Base-by-base conservation (phyloP, 2,888 invertebrate genomes). In the Ligdia adustata region DNA sequence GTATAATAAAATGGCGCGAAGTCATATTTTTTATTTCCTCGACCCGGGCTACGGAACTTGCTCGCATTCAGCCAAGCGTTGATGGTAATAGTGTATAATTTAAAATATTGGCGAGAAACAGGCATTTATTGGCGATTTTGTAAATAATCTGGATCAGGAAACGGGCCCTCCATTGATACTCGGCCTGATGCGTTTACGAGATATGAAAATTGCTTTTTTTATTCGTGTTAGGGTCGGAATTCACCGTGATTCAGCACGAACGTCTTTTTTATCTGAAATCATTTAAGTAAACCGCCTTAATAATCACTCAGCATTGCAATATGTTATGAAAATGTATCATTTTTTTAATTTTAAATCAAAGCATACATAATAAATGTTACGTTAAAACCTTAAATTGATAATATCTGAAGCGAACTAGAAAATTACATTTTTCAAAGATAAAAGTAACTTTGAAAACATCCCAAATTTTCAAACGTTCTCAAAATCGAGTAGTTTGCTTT, bases 11-110 rank as follows among this genome's bases (percentile, higher is more conserved):
- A 34, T 15, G 46, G 40, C 28, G 34, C 40, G 34, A 29, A 24
- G 11, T 4, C 22, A 34, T 13, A 7, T 35, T 37, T 31, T 31
- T 18, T 29, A 13, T 32, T 24, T 16, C 4, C 16, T 35, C 13
- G n/a, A 9, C 15, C 26, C 6, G 14, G 28, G 14, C 41, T 20
- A 28, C 26, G 24, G 9, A 40, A 26, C 13, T 34, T 12, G 24
- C 9, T 1, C 7, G 7, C 18, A 40, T 40, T 28, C 29, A 38
- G 33, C 45, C 51, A 38, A 38, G 43, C 46, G 37, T 46, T 43
- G 41, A 38, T 29, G 27, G 15, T 31, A 53, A 56, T 45, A 35
- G 45, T 26, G 11, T 33, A 41, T 54, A 57, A 57, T 35, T 54
- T 57, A 9, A 46, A 49, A 37, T 48, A 32, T 53, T 46, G 40